Conservation (phyloP, 2,888 invertebrate species). For the Trachelus troglodyta region DNA sequence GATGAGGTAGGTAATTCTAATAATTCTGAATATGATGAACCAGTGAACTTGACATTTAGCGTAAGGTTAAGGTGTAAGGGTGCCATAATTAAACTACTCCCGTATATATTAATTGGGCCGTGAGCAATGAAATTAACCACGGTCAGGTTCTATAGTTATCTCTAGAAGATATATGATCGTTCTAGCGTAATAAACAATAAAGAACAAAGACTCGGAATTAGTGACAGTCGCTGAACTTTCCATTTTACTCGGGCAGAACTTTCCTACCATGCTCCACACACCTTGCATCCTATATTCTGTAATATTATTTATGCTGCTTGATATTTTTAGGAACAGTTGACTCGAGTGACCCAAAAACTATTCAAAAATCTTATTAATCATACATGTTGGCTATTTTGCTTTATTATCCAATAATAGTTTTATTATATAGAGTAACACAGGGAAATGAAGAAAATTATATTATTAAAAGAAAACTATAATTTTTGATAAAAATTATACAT, state of each 20-base stretch:
- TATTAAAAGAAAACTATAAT: too few relatives aligned
- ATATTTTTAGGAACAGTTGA: not conserved
- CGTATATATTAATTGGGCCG: conserved; percentile 36
- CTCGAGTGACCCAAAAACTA: not conserved
- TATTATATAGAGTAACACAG: too few relatives aligned
- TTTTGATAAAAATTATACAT: too few relatives aligned
- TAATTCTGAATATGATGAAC: not conserved
- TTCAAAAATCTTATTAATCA: not conserved
- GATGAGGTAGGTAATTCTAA: not conserved
- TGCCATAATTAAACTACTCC: not conserved
- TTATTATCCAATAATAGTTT: too few relatives aligned
- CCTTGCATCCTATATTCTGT: not conserved
- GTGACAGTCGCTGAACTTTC: not conserved
- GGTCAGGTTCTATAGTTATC: conserved; percentile 21
- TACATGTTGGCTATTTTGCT: too few relatives aligned
- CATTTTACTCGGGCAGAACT: not conserved
- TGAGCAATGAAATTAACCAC: conserved; percentile 39
- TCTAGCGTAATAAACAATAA: conserved; percentile 39
- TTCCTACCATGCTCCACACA: not conserved
- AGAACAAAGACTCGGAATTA: not conserved
- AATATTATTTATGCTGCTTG: not conserved
- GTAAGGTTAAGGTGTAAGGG: not conserved
- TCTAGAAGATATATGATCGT: conserved; percentile 22
- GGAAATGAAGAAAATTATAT: too few relatives aligned
- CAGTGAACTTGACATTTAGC: not conserved